Evolutionary conservation across 2,797 vertebrate species (phyloP).

Genomic region (Sardinella longiceps): DNA sequence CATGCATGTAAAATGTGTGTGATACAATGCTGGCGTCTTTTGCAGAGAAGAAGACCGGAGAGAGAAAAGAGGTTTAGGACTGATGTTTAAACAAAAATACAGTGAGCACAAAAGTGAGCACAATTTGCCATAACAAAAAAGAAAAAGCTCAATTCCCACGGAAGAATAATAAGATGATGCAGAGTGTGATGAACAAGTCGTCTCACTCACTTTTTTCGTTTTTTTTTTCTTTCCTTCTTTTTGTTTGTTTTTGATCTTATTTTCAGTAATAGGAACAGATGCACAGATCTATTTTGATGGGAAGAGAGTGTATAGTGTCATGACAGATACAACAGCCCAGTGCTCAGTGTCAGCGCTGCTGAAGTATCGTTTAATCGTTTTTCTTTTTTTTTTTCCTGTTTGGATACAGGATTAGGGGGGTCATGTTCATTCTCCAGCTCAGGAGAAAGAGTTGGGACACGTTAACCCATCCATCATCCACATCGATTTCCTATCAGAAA

Average conservation of each 20-base stretch:
- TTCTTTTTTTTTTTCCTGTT: not conserved
- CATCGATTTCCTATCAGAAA: not conserved
- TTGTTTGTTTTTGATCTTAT: slow-evolving; percentile 26
- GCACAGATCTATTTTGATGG: slow-evolving; percentile 10
- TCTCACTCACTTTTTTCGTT: slow-evolving; percentile 38
- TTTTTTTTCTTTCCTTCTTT: slow-evolving; percentile 43
- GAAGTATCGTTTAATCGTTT: not conserved
- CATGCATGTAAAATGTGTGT: slow-evolving; percentile 83
- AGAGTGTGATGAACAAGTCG: slow-evolving; percentile 52
- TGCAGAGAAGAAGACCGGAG: slow-evolving; percentile 78
- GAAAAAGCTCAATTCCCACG: slow-evolving; percentile 71
- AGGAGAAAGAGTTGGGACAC: not conserved
- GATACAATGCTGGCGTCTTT: slow-evolving; percentile 78
- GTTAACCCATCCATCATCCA: not conserved
- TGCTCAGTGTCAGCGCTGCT: not conserved
- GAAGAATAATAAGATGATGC: slow-evolving; percentile 49
- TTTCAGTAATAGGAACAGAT: slow-evolving; percentile 11
- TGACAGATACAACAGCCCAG: not conserved
- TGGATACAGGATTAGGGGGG: not conserved
- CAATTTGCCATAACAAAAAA: slow-evolving; percentile 66
- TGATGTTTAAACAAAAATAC: slow-evolving; percentile 50
- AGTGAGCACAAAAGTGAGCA: slow-evolving; percentile 64
- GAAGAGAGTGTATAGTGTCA: not conserved
- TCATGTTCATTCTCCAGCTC: not conserved
- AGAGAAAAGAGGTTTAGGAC: slow-evolving; percentile 68